These are phyloP conservation scores for Alexandromys fortis DNA, from an alignment of 2,113 vertebrate genomes.

Conservation along the genomic window DNA sequence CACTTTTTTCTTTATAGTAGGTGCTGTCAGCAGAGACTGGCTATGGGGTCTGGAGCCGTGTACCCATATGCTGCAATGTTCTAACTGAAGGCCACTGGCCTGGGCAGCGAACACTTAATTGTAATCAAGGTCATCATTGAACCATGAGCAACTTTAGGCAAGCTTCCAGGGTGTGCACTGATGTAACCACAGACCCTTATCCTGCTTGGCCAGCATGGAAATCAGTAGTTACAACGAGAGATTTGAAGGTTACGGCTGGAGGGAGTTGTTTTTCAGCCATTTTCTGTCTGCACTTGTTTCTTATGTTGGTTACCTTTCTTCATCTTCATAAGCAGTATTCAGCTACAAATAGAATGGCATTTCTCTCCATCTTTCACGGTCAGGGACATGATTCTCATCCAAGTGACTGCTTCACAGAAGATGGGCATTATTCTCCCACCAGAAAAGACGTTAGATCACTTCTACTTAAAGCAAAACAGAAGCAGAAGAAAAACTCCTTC, in stretches of 20 bases:
- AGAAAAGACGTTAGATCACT: constrained; percentile 63
- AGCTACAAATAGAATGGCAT: constrained; percentile 63
- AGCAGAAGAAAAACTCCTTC: constrained; percentile 66
- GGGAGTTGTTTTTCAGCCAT: constrained; percentile 38
- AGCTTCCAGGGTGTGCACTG: constrained; percentile 66
- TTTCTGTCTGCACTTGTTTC: constrained; percentile 30
- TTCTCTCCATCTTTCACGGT: constrained; percentile 42
- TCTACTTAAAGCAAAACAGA: constrained; percentile 71
- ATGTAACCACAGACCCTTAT: constrained; percentile 64
- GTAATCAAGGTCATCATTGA: constrained; percentile 62
- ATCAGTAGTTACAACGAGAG: constrained; percentile 42
- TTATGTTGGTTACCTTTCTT: constrained; percentile 62
- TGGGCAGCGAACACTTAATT: constrained; percentile 56
- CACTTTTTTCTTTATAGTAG: neutral
- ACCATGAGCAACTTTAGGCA: constrained; percentile 76
- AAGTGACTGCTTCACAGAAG: constrained; percentile 51
- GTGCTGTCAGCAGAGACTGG: neutral
- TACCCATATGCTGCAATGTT: constrained; percentile 17
- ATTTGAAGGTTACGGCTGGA: constrained; percentile 52
- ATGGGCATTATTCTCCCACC: constrained; percentile 56
- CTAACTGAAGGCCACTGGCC: constrained; percentile 61
- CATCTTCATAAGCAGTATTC: constrained; percentile 66
- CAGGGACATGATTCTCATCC: constrained; percentile 47
- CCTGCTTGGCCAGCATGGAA: constrained; percentile 68
- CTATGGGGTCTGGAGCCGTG: neutral